Evolutionary conservation across 2,888 invertebrate genomes (phyloP), one percentile per base, ranked within the genome.

Genomic region (Nudaria mundana): DNA sequence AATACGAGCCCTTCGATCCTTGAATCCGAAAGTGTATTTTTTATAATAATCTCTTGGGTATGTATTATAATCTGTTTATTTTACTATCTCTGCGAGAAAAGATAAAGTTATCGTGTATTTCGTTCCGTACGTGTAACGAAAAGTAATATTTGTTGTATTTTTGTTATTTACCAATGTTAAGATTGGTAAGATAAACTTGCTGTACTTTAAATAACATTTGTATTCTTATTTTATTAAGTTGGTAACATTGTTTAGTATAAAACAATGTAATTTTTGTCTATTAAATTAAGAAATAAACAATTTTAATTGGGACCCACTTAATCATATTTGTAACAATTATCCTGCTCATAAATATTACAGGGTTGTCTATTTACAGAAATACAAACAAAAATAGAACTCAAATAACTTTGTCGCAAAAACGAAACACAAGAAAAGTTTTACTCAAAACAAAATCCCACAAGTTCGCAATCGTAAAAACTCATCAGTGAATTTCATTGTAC

Each of bases 401-500:
- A 33, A 60, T 44, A 44, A 44, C 34, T 39, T 28, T 46, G 26
- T 39, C 39, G 44, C 38, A 44, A 47, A 37, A 31, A 31, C 41
- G 47, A 29, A 52, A 58, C 52, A 57, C 36, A 43, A 44, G 45
- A 62, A 58, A 57, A 57, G 57, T 35, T 23, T 25, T 32, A 51
- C 28, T 32, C 40, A 40, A 47, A 52, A 56, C 48, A 52, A 57
- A 46, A 48, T 30, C 56, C 63, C 60, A 54, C 62, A 43, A 58
- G 53, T 60, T 62, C 52, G 56, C 65, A 66, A 66, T 63, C 57
- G 57, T 60, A 56, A 58, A 33, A 71, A 72, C 67, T 73, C 69
- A 68, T 71, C 69, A n/a, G n/a, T 61, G 63, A 70, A 72, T 71
- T 73, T 70, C 63, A 65, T 71, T 64, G 52, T 56, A 50, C 55